Conservation (phyloP, 2,797 vertebrate species). For the Hydrolagus colliei region DNA sequence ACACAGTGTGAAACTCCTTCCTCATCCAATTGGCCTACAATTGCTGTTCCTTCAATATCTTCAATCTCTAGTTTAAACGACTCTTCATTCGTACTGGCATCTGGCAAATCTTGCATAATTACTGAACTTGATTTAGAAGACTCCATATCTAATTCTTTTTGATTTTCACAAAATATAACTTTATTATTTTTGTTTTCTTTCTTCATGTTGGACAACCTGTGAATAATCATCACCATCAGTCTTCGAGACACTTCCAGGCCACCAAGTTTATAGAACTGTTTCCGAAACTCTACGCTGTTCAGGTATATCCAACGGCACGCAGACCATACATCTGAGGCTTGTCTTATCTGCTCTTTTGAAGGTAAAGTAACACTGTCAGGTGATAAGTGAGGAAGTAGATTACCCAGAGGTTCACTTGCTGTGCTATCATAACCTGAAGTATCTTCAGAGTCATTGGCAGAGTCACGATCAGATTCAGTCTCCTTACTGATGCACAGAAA, state of each 20-base stretch:
- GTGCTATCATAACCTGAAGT: conserved; percentile 93
- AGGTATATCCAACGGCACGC: conserved; percentile 78
- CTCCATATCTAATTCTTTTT: neutral
- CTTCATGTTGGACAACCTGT: conserved; percentile 62
- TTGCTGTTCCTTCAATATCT: neutral
- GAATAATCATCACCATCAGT: conserved; percentile 80
- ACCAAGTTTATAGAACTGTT: conserved; percentile 81
- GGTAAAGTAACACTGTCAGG: conserved; percentile 77
- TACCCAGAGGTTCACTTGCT: conserved; percentile 77
- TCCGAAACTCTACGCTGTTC: conserved; percentile 75
- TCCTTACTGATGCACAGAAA: conserved; percentile 91
- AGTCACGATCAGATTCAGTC: conserved; percentile 76
- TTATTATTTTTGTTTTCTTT: conserved; percentile 57
- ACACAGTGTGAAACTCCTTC: neutral
- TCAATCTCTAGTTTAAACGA: neutral
- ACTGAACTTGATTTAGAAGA: neutral
- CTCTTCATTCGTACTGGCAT: conserved; percentile 5
- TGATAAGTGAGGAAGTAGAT: conserved; percentile 68
- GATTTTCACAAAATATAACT: conserved; percentile 46
- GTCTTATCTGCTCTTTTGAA: conserved; percentile 69
- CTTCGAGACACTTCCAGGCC: conserved; percentile 78
- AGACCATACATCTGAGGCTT: conserved; percentile 84
- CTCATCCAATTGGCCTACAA: neutral
- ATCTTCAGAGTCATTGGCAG: conserved; percentile 85
- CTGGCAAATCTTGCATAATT: neutral